phyloP scores from a whole-genome alignment of 2,888 invertebrate species.

The Beris morrisii region DNA sequence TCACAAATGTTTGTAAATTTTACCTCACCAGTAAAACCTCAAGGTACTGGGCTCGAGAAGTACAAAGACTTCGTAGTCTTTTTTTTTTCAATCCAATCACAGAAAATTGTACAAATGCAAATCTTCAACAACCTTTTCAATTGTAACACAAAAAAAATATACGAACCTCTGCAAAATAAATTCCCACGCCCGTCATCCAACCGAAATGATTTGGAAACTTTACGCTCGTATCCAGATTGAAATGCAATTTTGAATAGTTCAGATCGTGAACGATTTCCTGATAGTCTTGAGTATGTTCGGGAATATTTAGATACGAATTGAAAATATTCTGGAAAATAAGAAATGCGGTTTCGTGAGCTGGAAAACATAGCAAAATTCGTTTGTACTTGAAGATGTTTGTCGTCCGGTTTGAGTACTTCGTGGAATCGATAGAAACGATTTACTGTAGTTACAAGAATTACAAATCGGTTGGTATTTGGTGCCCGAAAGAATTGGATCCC shows the following conservation, averaged over 20 bases:
- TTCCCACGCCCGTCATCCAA: conserved; percentile 84
- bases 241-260: conserved; percentile 76
- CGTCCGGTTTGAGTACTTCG: conserved; percentile 73
- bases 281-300: conserved; percentile 64
- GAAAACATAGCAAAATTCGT: neutral
- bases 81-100: too few relatives aligned
- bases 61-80: too few relatives aligned
- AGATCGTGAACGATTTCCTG: conserved; percentile 73
- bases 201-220: conserved; percentile 77
- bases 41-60: too few relatives aligned
- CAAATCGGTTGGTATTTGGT: conserved; percentile 71
- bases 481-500: conserved; percentile 82
- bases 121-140: too few relatives aligned
- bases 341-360: neutral
- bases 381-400: conserved; percentile 63
- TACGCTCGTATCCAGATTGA: conserved; percentile 69
- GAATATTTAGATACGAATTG: conserved; percentile 70
- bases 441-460: conserved; percentile 82
- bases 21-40: too few relatives aligned
- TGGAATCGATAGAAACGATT: conserved; percentile 86
- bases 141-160: too few relatives aligned
- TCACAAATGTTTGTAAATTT: too few relatives aligned
- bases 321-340: conserved; percentile 67
- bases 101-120: too few relatives aligned
- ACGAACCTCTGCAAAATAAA: conserved; percentile 75